A percentile compares a stretch with the other conserved stretches of the same genome.
Evolutionary conservation across 2,797 vertebrate species (phyloP).

Genomic region (Rhinella marina): DNA sequence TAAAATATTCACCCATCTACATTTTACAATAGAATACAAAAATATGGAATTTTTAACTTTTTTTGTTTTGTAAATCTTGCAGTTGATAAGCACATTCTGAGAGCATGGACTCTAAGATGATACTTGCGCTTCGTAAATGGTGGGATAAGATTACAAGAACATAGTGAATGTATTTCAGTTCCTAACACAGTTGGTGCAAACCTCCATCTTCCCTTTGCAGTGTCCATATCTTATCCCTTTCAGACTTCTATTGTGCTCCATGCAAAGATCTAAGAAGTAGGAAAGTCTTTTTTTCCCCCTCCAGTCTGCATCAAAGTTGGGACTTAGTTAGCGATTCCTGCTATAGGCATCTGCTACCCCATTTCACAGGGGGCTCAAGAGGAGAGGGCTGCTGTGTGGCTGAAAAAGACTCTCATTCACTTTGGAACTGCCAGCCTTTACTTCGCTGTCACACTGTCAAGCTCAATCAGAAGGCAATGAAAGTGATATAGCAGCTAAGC

Average conservation of each 20-base stretch:
- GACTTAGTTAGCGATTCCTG: constrained; percentile 82
- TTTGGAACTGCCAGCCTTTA: constrained; percentile 86
- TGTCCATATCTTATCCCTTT: constrained; percentile 63
- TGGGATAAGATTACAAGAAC: constrained; percentile 56
- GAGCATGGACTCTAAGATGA: constrained; percentile 9
- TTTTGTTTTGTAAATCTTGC: not conserved
- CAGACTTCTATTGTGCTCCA: constrained; percentile 71
- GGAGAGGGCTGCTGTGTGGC: constrained; percentile 83
- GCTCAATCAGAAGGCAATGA: constrained; percentile 94
- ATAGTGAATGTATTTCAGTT: constrained; percentile 37
- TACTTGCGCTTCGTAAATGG: not conserved
- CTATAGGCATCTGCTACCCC: constrained; percentile 80
- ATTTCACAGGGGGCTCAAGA: constrained; percentile 80
- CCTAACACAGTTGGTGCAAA: constrained; percentile 47
- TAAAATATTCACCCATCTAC: not conserved
- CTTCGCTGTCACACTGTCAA: constrained; percentile 98
- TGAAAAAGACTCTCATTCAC: constrained; percentile 92
- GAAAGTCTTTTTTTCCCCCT: constrained; percentile 71
- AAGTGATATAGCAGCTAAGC: constrained; percentile 84
- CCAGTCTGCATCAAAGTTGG: constrained; percentile 80
- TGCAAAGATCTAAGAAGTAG: constrained; percentile 74
- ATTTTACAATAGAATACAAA: not conserved
- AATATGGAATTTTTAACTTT: not conserved
- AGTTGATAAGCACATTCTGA: not conserved
- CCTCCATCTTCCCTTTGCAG: constrained; percentile 69